These are phyloP conservation scores for Notodonta dromedarius DNA, from an alignment of 2,888 invertebrate species.

Conservation along the genomic window DNA sequence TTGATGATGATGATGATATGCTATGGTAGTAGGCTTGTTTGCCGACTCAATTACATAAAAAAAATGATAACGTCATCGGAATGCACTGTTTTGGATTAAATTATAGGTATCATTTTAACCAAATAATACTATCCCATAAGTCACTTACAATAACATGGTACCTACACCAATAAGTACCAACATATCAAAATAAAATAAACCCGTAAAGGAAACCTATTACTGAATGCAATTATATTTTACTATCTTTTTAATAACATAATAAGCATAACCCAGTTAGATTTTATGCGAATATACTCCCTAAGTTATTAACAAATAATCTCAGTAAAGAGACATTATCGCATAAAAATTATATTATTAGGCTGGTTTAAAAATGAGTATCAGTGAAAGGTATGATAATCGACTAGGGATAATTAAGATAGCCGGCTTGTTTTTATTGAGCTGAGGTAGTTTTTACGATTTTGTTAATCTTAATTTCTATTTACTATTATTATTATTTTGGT, in stretches of 20 bases:
- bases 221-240: slow-evolving; percentile 27
- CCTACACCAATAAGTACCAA: too few species aligned
- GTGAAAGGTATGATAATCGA: background rate
- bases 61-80: too few species aligned
- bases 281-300: slow-evolving; percentile 31
- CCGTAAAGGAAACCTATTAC: slow-evolving; percentile 19
- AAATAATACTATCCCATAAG: too few species aligned
- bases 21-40: too few species aligned
- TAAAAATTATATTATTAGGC: background rate
- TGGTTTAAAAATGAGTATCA: too few species aligned
- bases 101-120: too few species aligned
- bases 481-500: too few species aligned
- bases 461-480: background rate
- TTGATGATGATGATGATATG: too few species aligned
- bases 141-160: too few species aligned
- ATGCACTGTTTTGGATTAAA: too few species aligned
- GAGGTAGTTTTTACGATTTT: slow-evolving; percentile 6
- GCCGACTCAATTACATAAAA: too few species aligned
- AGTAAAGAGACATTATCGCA: slow-evolving; percentile 7
- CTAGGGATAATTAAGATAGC: background rate
- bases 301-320: slow-evolving; percentile 17
- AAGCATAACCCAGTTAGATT: slow-evolving; percentile 17
- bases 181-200: slow-evolving; percentile 4
- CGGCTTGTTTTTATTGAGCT: background rate
- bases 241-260: slow-evolving; percentile 16